Base-by-base conservation (phyloP, 1,140 invertebrate genomes). In the Drosophila pectinifera region DNA sequence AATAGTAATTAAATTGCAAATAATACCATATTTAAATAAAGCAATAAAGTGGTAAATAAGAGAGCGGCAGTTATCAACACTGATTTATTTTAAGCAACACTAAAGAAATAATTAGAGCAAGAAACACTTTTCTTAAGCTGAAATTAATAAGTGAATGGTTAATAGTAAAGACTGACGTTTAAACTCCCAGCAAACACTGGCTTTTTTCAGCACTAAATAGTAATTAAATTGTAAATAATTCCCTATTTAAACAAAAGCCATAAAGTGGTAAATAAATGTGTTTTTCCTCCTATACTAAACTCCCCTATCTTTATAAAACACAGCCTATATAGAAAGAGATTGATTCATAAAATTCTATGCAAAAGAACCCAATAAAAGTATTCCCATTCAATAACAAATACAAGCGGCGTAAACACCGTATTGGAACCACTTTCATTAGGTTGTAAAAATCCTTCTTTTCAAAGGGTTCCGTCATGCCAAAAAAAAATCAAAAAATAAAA, bases 351-450 rank as follows among this genome's bases (percentile, higher is more conserved):
- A n/a, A n/a, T n/a, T n/a, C n/a, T n/a, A n/a, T n/a, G n/a, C n/a
- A n/a, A 31, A 31, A 10, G 28, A 31, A 10, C 28, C 3, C 10
- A 10, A 2, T 31, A 31, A 31, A 31, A 11, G 28, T 10, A 31
- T 3, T 3, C 3, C 28, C 28, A 31, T 31, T 31, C 34, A 26
- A 56, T 54, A 28, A 28, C 53, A 39, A 39, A 59, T 16, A 13
- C 39, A 62, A 31, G 18, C 13, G 8, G 7, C 49, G 36, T 53
- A 53, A 14, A 26, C 55, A 18, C 36, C 28, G 26, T 58, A 41
- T 59, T 48, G 16, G 28, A 59, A 59, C 26, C 34, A 41, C 54
- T 58, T 58, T 59, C 55, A 63, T 31, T 59, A 61, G 39, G 55
- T 64, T 59, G 55, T 42, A 34, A 61, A 11, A 20, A 61, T 34